Evolutionary conservation across 2,797 vertebrate species (phyloP).

Genomic region (Aplochiton taeniatus): DNA sequence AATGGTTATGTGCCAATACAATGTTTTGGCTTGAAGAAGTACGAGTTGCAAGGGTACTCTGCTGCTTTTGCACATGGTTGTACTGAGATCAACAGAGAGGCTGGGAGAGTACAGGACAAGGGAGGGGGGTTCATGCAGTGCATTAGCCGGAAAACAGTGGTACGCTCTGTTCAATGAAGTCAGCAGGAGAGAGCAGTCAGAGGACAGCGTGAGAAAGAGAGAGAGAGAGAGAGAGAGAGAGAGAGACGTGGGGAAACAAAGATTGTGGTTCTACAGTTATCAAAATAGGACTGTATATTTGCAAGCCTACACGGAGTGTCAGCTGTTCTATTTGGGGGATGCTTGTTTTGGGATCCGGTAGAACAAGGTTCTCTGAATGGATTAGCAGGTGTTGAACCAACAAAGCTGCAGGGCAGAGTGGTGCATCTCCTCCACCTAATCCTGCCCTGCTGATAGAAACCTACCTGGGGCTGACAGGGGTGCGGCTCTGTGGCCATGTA

Average conservation of each 20-base stretch:
- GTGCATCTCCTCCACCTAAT: no score
- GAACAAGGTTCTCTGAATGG: not conserved
- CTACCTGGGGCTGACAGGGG: no score
- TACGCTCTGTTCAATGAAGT: constrained; percentile 30
- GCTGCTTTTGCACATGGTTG: not conserved
- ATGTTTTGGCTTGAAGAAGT: not conserved
- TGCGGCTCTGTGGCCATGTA: no score
- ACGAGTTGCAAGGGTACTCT: not conserved
- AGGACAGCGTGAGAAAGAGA: no score
- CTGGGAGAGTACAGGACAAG: not conserved
- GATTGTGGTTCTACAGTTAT: no score
- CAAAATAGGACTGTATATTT: no score
- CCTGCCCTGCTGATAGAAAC: no score
- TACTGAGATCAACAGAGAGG: constrained; percentile 1
- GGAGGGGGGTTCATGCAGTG: constrained; percentile 40
- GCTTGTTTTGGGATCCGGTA: not conserved
- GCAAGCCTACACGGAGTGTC: not conserved
- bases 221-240: not conserved
- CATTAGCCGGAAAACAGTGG: constrained; percentile 38
- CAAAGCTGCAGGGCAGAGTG: not conserved
- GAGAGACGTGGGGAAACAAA: no score
- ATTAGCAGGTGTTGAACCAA: not conserved
- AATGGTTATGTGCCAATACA: not conserved
- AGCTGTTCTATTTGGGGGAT: not conserved
- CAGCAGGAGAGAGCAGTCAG: constrained; percentile 12